phyloP scores from a whole-genome alignment of 2,888 invertebrate genomes.

The Salticus scenicus region DNA sequence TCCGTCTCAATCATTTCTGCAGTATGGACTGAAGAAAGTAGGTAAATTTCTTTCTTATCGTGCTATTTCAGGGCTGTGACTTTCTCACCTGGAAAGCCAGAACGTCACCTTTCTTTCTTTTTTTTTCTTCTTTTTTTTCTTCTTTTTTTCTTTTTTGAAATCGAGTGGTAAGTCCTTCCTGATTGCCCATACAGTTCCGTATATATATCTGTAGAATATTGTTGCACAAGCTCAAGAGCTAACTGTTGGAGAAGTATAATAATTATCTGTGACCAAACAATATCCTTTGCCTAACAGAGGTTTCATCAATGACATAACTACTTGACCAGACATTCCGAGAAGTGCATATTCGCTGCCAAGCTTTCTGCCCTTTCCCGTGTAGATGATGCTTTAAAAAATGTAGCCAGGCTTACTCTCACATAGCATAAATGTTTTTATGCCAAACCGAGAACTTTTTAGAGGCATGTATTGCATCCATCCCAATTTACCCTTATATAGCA shows the following conservation, averaged over 20 bases:
- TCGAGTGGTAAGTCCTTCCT: not conserved
- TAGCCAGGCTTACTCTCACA: not conserved
- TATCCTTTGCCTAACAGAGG: not conserved
- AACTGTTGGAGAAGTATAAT: not conserved
- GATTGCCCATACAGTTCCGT: not conserved
- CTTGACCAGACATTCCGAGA: not conserved
- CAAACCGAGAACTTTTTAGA: constrained; percentile 11
- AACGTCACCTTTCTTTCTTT: not conserved
- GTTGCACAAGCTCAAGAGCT: too few species aligned
- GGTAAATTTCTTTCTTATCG: not conserved
- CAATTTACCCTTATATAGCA: not conserved
- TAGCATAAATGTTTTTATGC: not conserved
- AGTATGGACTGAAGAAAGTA: constrained; percentile 23
- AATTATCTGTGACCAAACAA: not conserved
- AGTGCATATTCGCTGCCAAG: not conserved
- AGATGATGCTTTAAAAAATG: not conserved
- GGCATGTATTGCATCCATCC: constrained; percentile 13
- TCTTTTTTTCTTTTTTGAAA: not conserved
- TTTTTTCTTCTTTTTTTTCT: not conserved
- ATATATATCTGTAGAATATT: too few species aligned
- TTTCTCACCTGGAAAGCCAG: not conserved
- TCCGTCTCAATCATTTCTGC: constrained; percentile 14
- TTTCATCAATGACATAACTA: not conserved
- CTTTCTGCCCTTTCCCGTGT: not conserved
- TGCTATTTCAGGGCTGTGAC: not conserved